Conservation (phyloP, 2,797 vertebrate species). For the Pipistrellus kuhlii region DNA sequence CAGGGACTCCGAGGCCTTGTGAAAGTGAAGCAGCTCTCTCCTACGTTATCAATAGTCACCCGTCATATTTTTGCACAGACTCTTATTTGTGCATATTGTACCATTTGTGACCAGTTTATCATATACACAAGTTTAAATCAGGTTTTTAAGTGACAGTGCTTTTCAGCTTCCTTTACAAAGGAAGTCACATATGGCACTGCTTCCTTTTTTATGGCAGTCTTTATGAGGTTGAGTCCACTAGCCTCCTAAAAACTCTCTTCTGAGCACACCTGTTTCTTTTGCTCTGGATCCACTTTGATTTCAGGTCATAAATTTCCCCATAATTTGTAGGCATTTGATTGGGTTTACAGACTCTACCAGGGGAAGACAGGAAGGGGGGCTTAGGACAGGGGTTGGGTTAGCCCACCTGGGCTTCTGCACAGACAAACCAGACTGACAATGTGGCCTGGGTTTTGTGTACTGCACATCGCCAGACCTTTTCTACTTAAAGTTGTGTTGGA, state of each 20-base stretch:
- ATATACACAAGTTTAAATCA: neutral
- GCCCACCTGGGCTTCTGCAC: neutral
- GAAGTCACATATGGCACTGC: neutral
- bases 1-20: constrained; percentile 35
- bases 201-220: neutral
- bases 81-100: constrained; percentile 30
- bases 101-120: constrained; percentile 41
- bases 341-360: neutral
- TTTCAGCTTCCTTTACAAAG: neutral
- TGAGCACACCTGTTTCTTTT: neutral
- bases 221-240: neutral
- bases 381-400: neutral
- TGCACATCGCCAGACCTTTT: neutral
- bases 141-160: constrained; percentile 3
- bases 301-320: neutral
- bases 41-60: neutral
- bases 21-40: constrained; percentile 14
- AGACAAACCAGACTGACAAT: neutral
- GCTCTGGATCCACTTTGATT: neutral
- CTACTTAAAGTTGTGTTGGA: neutral
- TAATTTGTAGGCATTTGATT: constrained; percentile 7
- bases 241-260: neutral
- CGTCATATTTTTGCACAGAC: constrained; percentile 10
- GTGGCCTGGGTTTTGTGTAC: neutral
- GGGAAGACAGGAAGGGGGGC: neutral